Percentiles rank a stretch among this genome's conserved stretches.
Evolutionary conservation across 1,140 invertebrate species (phyloP).

Genomic region (Drosophila burlai): DNA sequence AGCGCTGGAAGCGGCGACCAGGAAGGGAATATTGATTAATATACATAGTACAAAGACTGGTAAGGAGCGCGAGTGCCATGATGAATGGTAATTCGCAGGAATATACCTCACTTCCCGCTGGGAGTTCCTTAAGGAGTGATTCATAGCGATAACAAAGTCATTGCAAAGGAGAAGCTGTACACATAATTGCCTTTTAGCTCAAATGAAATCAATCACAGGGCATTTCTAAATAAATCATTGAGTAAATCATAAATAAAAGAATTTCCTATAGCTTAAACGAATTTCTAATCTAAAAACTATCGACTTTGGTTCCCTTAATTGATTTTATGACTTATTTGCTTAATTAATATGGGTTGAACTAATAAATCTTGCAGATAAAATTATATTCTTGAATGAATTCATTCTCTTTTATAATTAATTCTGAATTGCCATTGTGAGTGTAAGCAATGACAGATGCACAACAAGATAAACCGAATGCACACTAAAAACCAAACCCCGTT

Average conservation of each 20-base stretch:
- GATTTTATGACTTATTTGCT: background rate
- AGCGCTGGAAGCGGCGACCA: conserved; percentile 28
- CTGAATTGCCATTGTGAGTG: background rate
- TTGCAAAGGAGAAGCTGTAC: background rate
- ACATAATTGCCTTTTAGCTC: conserved; percentile 3
- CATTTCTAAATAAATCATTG: background rate
- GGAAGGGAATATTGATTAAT: conserved; percentile 60
- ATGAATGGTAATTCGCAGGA: conserved; percentile 31
- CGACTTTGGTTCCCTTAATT: background rate
- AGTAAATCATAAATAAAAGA: background rate
- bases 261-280: background rate
- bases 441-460: conserved; percentile 9
- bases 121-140: background rate
- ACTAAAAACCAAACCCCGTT: conserved; percentile 15
- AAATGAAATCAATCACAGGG: background rate
- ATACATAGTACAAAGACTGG: conserved; percentile 9
- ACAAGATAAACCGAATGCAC: conserved; percentile 10
- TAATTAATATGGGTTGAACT: background rate
- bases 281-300: background rate
- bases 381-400: conserved; percentile 1
- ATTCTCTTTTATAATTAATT: conserved; percentile 6
- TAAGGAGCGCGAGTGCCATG: conserved; percentile 19
- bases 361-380: conserved; percentile 13
- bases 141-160: conserved; percentile 5
- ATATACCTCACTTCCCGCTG: conserved; percentile 7